These are phyloP conservation scores for Channallabes apus DNA, from an alignment of 2,797 vertebrate species.

Conservation along the genomic window DNA sequence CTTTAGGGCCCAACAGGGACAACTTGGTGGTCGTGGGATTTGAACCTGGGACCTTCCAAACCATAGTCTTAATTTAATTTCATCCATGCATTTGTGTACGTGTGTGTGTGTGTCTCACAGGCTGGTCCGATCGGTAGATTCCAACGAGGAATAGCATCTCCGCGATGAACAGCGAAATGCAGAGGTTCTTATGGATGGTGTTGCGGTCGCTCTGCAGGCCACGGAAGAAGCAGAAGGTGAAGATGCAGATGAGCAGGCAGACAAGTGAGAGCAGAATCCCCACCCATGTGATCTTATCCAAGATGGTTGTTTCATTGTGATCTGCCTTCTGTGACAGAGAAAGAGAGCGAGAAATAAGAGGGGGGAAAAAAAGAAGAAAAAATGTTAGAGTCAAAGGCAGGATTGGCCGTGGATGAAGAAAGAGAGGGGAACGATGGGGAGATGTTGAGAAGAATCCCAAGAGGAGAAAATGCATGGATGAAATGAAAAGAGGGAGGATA, in stretches of 20 bases:
- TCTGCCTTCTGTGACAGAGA: slow-evolving; percentile 79
- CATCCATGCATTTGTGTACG: neutral
- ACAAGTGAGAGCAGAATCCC: slow-evolving; percentile 96
- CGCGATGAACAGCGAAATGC: slow-evolving; percentile 94
- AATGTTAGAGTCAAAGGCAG: neutral
- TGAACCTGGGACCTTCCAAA: too few relatives aligned
- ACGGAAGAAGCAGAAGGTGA: slow-evolving; percentile 99
- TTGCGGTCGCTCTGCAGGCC: slow-evolving; percentile 97
- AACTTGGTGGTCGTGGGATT: too few relatives aligned
- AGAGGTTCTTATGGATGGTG: slow-evolving; percentile 98
- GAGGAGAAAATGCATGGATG: neutral
- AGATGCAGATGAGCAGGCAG: slow-evolving; percentile 97
- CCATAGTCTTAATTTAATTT: too few relatives aligned
- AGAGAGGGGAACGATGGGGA: neutral
- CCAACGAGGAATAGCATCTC: slow-evolving; percentile 96
- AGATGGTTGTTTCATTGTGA: slow-evolving; percentile 89
- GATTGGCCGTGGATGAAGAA: neutral
- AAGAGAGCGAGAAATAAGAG: slow-evolving; percentile 15
- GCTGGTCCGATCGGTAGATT: slow-evolving; percentile 95
- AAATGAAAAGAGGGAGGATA: neutral
- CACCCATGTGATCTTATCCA: slow-evolving; percentile 97
- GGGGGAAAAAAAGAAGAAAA: neutral
- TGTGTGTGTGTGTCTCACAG: slow-evolving; percentile 74
- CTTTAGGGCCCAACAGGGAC: too few relatives aligned
- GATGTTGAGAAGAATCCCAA: too few relatives aligned